Evolutionary conservation across 2,113 vertebrate genomes (phyloP).

Genomic region (Rhabdornis inornatus): DNA sequence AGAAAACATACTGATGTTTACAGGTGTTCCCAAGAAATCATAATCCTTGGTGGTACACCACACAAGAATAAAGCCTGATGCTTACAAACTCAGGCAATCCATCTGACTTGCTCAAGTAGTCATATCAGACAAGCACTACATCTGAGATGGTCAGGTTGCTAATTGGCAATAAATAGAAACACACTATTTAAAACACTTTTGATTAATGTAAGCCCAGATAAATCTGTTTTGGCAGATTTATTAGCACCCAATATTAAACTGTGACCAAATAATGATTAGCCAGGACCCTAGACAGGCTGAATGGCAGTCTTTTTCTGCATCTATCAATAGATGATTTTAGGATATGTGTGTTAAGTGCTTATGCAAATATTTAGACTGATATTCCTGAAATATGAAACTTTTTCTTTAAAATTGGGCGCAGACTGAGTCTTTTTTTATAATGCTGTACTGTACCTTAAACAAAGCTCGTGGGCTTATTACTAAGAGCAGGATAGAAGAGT

Average conservation of each 20-base stretch:
- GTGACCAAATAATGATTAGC: conserved; percentile 7
- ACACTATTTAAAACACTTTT: neutral
- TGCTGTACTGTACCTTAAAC: neutral
- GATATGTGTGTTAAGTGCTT: neutral
- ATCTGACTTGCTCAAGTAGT: neutral
- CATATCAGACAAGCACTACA: neutral
- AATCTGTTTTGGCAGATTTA: conserved; percentile 35
- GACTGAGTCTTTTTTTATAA: neutral
- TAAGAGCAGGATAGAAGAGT: neutral
- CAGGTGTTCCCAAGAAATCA: neutral
- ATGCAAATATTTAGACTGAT: neutral
- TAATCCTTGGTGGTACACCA: neutral
- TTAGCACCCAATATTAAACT: conserved; percentile 11
- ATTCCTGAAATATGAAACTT: neutral
- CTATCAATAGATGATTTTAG: neutral
- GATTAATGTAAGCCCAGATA: neutral
- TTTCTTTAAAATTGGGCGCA: neutral
- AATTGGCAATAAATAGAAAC: neutral
- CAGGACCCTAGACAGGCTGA: neutral
- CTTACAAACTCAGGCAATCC: neutral
- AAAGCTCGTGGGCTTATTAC: neutral
- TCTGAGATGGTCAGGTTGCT: neutral
- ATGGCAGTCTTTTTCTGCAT: neutral
- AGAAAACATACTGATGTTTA: neutral
- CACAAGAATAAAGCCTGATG: neutral